A percentile compares a stretch with the other conserved stretches of the same genome.
phyloP scores from a whole-genome alignment of 2,888 invertebrate species.

The Micropterix aruncella region DNA sequence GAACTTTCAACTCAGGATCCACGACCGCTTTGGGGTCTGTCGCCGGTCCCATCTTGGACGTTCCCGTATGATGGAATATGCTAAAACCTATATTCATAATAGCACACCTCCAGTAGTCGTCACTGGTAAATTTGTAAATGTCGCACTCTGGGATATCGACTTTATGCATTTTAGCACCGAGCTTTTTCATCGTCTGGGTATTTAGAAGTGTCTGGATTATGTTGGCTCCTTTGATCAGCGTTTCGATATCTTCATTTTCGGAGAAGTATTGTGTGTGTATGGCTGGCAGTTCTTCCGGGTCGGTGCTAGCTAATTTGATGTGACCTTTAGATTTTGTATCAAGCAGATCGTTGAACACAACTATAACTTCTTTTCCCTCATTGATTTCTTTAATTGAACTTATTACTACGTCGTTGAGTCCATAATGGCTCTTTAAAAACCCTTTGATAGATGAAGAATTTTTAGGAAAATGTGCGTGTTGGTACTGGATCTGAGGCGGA shows the following conservation, averaged over 20 bases:
- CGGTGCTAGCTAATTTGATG: conserved; percentile 25
- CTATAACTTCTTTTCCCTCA: background rate
- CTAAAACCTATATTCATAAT: conserved; percentile 17
- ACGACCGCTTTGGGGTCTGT: conserved; percentile 16
- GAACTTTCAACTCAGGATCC: conserved; percentile 16
- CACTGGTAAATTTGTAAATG: conserved; percentile 13
- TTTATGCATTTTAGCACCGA: conserved; percentile 17
- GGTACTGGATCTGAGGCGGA: background rate
- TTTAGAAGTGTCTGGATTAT: conserved; percentile 15
- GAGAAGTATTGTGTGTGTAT: conserved; percentile 38
- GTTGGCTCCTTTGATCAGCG: conserved; percentile 17
- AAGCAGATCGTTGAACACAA: background rate
- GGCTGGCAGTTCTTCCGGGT: conserved; percentile 32
- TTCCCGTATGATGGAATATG: conserved; percentile 38
- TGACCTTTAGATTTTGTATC: conserved; percentile 16
- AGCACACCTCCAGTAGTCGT: conserved; percentile 21
- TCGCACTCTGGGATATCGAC: conserved; percentile 18
- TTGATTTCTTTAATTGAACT: background rate
- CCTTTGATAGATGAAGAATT: too few species aligned
- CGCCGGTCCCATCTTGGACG: conserved; percentile 33
- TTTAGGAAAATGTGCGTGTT: background rate
- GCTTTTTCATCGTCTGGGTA: conserved; percentile 17
- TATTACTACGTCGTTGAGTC: background rate
- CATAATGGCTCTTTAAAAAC: too few species aligned
- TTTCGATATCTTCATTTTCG: conserved; percentile 24